Conservation (phyloP, 2,888 invertebrate genomes). For the Drosophila infuscata region DNA sequence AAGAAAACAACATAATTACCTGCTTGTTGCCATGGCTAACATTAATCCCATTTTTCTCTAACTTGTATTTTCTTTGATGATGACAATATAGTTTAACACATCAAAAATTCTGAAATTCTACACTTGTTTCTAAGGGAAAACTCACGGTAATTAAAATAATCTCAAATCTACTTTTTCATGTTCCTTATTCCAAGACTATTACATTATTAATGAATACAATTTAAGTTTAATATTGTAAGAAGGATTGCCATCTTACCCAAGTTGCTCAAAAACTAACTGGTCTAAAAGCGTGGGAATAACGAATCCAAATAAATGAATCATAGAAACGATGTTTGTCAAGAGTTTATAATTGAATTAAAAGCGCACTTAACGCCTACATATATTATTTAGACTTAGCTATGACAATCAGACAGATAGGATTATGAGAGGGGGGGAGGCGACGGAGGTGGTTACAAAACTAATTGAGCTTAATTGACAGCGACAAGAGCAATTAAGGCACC, state of each 20-base stretch:
- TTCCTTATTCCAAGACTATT: too few species aligned
- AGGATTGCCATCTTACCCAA: not conserved
- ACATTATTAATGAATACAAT: too few species aligned
- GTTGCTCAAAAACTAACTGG: constrained; percentile 21
- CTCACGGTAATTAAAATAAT: not conserved
- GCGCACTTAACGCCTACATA: constrained; percentile 69
- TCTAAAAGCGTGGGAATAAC: constrained; percentile 49
- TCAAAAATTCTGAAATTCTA: not conserved
- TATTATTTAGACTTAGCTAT: constrained; percentile 26
- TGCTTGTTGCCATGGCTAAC: constrained; percentile 12
- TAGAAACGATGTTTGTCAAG: constrained; percentile 27
- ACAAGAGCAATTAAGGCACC: constrained; percentile 67
- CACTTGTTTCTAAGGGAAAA: too few species aligned
- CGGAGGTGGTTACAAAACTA: constrained; percentile 45
- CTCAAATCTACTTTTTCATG: too few species aligned
- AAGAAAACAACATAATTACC: not conserved
- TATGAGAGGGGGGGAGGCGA: not conserved
- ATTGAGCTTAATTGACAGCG: constrained; percentile 74
- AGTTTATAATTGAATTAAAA: constrained; percentile 73
- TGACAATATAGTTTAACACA: not conserved
- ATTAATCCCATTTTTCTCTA: not conserved
- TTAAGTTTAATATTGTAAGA: not conserved
- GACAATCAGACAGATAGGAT: constrained; percentile 2
- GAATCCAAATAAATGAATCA: not conserved
- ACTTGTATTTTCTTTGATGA: too few species aligned